phyloP scores from a whole-genome alignment of 2,888 invertebrate genomes.

The Atherix ibis region DNA sequence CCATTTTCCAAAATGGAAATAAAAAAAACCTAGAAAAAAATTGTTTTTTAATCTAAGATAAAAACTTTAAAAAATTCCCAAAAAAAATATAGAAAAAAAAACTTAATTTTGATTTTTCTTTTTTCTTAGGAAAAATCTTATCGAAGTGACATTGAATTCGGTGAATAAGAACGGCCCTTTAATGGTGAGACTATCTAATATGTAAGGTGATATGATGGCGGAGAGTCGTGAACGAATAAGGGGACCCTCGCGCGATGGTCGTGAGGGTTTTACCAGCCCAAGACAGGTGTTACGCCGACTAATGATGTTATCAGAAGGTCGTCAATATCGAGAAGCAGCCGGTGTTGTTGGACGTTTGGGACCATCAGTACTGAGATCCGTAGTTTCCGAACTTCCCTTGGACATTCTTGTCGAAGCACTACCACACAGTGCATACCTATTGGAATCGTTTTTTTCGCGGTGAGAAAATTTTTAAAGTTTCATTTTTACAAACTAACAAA shows the following conservation, averaged over 20 bases:
- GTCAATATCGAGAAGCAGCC: conserved; percentile 82
- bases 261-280: conserved; percentile 45
- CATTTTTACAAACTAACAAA: no score
- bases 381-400: conserved; percentile 64
- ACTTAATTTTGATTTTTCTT: not conserved
- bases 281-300: conserved; percentile 51
- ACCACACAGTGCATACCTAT: conserved; percentile 71
- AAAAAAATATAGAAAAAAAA: no score
- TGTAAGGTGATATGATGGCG: conserved; percentile 42
- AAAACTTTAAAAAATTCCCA: no score
- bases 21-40: no score
- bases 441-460: conserved; percentile 69
- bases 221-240: conserved; percentile 59
- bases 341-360: conserved; percentile 66
- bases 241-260: conserved; percentile 42
- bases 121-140: not conserved
- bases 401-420: conserved; percentile 78
- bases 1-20: no score
- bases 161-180: no score
- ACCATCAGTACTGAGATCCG: conserved; percentile 59
- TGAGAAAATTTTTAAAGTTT: conserved; percentile 27
- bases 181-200: no score
- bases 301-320: conserved; percentile 68
- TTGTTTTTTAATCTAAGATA: no score
- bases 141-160: not conserved